These are phyloP conservation scores for Lithobius niger DNA, from an alignment of 1,140 invertebrate genomes.

Conservation along the genomic window DNA sequence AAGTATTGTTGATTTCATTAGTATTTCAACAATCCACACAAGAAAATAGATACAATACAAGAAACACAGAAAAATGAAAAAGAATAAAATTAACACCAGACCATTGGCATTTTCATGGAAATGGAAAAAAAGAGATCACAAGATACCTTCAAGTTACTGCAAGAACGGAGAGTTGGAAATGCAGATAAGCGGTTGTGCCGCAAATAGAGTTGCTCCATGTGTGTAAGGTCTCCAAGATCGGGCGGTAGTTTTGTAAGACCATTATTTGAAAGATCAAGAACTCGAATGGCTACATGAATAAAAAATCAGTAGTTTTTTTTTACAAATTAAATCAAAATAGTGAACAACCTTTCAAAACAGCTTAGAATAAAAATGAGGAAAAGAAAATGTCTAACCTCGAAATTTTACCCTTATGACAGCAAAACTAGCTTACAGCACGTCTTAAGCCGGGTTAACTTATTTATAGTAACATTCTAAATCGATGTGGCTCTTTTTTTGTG, in stretches of 20 bases:
- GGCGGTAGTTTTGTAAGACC: constrained; percentile 50
- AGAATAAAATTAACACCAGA: too few species aligned
- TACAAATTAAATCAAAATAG: background rate
- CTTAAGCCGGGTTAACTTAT: too few species aligned
- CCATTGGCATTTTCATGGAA: too few species aligned
- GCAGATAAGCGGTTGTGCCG: constrained; percentile 53
- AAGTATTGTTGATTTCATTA: too few species aligned
- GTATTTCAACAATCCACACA: too few species aligned
- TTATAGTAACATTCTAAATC: too few species aligned
- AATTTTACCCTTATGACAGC: background rate
- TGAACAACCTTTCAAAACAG: too few species aligned
- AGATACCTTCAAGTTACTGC: constrained; percentile 31
- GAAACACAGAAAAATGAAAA: too few species aligned
- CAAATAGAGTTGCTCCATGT: constrained; percentile 62
- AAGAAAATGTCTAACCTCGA: background rate
- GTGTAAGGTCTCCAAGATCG: constrained; percentile 57
- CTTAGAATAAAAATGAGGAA: background rate
- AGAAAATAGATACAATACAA: too few species aligned
- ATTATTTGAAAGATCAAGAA: constrained; percentile 64
- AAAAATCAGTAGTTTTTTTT: constrained; percentile 4
- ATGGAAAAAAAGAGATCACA: too few species aligned
- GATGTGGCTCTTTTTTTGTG: too few species aligned
- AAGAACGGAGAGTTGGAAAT: constrained; percentile 31
- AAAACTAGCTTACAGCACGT: too few species aligned
- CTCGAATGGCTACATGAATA: constrained; percentile 39